These are phyloP conservation scores for Xiphophorus maculatus DNA, from an alignment of 2,113 vertebrate species.

Conservation along the genomic window DNA sequence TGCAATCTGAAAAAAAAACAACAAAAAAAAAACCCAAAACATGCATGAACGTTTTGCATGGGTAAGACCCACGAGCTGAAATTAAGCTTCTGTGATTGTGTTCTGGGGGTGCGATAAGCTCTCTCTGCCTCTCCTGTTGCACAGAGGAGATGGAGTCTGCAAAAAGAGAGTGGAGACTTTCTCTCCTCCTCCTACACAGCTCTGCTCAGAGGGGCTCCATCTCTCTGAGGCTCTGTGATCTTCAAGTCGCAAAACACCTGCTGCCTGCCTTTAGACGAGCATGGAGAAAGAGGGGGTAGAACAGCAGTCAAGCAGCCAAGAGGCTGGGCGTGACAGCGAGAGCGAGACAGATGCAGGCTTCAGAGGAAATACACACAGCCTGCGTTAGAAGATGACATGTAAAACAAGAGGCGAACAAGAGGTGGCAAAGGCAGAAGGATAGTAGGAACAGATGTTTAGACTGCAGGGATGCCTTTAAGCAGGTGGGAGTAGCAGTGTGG, in stretches of 20 bases:
- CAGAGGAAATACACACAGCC: conserved; percentile 26
- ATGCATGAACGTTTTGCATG: conserved; percentile 12
- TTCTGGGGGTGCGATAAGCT: conserved; percentile 48
- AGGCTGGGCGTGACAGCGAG: conserved; percentile 43
- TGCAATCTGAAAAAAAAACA: neutral
- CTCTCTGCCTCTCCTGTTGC: conserved; percentile 32
- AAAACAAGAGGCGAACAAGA: conserved; percentile 31
- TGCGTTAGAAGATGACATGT: conserved; percentile 37
- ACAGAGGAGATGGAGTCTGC: conserved; percentile 48
- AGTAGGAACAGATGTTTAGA: conserved; percentile 1
- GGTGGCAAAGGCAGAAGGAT: conserved; percentile 10
- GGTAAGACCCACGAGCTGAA: conserved; percentile 26
- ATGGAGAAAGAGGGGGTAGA: conserved; percentile 14
- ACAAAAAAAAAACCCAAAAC: conserved; percentile 9
- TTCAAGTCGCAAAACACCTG: conserved; percentile 69
- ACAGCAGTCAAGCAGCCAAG: conserved; percentile 47
- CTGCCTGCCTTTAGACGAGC: conserved; percentile 57
- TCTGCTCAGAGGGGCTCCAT: conserved; percentile 58
- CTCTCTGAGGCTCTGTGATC: conserved; percentile 62
- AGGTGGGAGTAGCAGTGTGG: conserved; percentile 19
- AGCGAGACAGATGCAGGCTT: conserved; percentile 31
- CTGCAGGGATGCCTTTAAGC: conserved; percentile 30
- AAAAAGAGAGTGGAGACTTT: conserved; percentile 62
- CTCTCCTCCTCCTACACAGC: conserved; percentile 71
- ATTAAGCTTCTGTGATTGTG: conserved; percentile 27